Evolutionary conservation across 2,113 vertebrate genomes (phyloP).

Genomic region (Oplegnathus fasciatus): DNA sequence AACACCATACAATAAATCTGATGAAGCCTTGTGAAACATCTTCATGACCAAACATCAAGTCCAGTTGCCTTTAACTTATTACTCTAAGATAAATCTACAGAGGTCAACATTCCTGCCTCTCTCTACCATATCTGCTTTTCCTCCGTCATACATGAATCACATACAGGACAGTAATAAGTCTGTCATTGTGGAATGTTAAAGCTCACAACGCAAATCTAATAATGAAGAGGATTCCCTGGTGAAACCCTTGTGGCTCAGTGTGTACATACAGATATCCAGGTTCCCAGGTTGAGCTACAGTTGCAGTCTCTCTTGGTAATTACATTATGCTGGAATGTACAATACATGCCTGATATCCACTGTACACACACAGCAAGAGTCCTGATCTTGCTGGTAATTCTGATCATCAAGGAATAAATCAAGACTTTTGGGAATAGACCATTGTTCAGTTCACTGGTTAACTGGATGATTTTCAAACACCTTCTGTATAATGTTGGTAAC

Average conservation of each 20-base stretch:
- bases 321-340: slow-evolving; percentile 8
- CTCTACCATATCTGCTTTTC: slow-evolving; percentile 43
- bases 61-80: slow-evolving; percentile 34
- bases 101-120: slow-evolving; percentile 42
- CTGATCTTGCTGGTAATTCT: background rate
- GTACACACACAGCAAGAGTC: background rate
- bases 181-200: slow-evolving; percentile 60
- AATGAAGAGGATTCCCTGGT: slow-evolving; percentile 26
- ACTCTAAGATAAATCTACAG: slow-evolving; percentile 16
- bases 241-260: background rate
- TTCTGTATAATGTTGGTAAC: background rate
- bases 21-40: slow-evolving; percentile 31
- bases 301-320: background rate
- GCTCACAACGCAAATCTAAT: slow-evolving; percentile 33
- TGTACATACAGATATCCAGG: slow-evolving; percentile 3
- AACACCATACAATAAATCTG: slow-evolving; percentile 28
- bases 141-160: slow-evolving; percentile 17
- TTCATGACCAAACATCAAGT: slow-evolving; percentile 24
- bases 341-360: background rate
- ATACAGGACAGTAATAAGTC: slow-evolving; percentile 37
- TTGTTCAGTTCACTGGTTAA: background rate
- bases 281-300: background rate
- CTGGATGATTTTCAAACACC: background rate
- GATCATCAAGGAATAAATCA: background rate
- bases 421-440: background rate